These are phyloP conservation scores for Amphipoea lucens DNA, from an alignment of 2,888 invertebrate genomes.

Conservation along the genomic window DNA sequence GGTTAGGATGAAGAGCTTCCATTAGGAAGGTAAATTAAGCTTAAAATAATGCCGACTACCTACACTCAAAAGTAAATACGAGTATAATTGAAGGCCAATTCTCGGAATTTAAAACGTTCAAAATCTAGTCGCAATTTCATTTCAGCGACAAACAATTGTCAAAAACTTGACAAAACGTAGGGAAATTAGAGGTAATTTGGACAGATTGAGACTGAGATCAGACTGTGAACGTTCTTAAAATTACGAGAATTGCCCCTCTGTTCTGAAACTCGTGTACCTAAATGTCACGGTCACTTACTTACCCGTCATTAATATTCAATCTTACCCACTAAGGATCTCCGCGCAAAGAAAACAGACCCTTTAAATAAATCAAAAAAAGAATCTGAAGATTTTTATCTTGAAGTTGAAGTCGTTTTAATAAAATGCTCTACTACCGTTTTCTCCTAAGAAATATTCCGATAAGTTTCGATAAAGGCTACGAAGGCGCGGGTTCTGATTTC, in stretches of 20 bases:
- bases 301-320: constrained; percentile 41
- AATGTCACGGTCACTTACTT: constrained; percentile 33
- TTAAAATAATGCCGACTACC: background rate
- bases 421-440: constrained; percentile 77
- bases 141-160: too few species aligned
- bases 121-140: too few species aligned
- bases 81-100: too few species aligned
- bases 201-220: too few species aligned
- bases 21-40: background rate
- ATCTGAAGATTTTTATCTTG: constrained; percentile 75
- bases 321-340: constrained; percentile 21
- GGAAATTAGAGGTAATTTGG: too few species aligned
- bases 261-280: constrained; percentile 11
- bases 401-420: constrained; percentile 80
- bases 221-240: too few species aligned
- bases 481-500: constrained; percentile 87
- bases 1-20: background rate
- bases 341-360: constrained; percentile 46
- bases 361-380: constrained; percentile 69
- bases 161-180: too few species aligned
- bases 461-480: constrained; percentile 87
- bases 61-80: background rate
- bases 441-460: constrained; percentile 84
- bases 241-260: too few species aligned
- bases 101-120: too few species aligned